Evolutionary conservation across 2,888 invertebrate genomes (phyloP).

Genomic region (Electrophaes corylata): DNA sequence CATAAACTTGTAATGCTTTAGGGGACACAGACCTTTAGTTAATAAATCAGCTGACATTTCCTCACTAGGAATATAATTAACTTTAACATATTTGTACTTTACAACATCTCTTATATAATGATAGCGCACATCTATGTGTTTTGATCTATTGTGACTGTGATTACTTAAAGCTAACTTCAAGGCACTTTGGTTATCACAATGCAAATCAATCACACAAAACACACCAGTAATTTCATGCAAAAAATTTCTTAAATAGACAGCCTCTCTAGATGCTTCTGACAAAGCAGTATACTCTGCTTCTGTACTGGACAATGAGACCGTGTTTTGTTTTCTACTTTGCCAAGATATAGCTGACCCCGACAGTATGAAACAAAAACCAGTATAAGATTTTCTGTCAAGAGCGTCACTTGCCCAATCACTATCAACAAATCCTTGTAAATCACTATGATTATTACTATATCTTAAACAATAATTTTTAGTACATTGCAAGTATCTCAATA

Average conservation of each 20-base stretch:
- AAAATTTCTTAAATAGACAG: not conserved
- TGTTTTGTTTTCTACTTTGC: slow-evolving; percentile 22
- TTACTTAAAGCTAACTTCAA: not conserved
- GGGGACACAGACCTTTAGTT: not conserved
- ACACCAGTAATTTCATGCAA: not conserved
- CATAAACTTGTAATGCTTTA: not conserved
- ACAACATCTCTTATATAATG: not conserved
- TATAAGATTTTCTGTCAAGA: slow-evolving; percentile 25
- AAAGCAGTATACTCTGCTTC: not conserved
- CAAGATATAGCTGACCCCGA: slow-evolving; percentile 22
- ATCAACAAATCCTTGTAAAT: slow-evolving; percentile 20
- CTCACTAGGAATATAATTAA: not conserved
- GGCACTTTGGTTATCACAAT: not conserved
- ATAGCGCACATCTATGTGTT: not conserved
- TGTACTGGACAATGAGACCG: not conserved
- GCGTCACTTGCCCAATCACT: slow-evolving; percentile 26
- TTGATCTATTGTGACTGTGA: not conserved
- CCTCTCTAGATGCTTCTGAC: slow-evolving; percentile 2
- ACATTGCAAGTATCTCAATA: slow-evolving; percentile 5
- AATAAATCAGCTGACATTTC: slow-evolving; percentile 5
- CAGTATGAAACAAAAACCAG: slow-evolving; percentile 25
- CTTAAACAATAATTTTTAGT: slow-evolving; percentile 1
- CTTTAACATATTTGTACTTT: not conserved
- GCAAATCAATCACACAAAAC: not conserved
- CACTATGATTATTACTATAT: not conserved